Evolutionary conservation across 1,140 invertebrate species (phyloP), one percentile per base, ranked within the genome.

Genomic region (Coptotermes formosanus): DNA sequence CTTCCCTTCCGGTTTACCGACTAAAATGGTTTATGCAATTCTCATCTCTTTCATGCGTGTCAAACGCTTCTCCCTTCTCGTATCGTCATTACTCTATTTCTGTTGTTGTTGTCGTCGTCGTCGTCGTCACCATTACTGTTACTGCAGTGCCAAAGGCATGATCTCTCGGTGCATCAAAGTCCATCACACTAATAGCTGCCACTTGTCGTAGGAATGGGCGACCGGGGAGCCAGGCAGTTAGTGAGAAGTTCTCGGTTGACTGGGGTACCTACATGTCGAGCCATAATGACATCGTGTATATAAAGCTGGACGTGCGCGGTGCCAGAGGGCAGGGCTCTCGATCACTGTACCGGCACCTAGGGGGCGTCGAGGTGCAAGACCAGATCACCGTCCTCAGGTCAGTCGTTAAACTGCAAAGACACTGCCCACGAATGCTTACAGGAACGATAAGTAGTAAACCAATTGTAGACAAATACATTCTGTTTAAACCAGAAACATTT

Each of bases 231-330:
- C 96, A 97, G 89, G 94, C 95, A 55, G 97, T 98, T 52, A 96
- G 95, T 0, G 96, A 97, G 87, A 94, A 96, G 89, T 98, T 97
- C 91, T 90, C 92, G 64, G 93, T 98, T 87, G 96, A 97, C 89
- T 98, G 97, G 97, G 96, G 96, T 23, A 97, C 96, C 4, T 99
- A 98, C 90, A 95, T 99, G 94, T 96, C 97, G 81, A 97, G 96
- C 87, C 94, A 96, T 86, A 96, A 97, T 89, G 97, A 97, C 91
- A 95, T 98, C 85, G 96, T 99, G 44, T 97, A 97, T 91, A 94
- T 97, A 32, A 94, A 95, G 88, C 91, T 98, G 88, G 98, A 99
- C 91, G 97, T 97, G 0, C 92, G 97, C 82, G 98, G 98, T 4
- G 94, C 97, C 30, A 93, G 94, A 52, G 97, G 96, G 3, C 95